phyloP scores from a whole-genome alignment of 2,113 vertebrate genomes.

The Sprattus sprattus region DNA sequence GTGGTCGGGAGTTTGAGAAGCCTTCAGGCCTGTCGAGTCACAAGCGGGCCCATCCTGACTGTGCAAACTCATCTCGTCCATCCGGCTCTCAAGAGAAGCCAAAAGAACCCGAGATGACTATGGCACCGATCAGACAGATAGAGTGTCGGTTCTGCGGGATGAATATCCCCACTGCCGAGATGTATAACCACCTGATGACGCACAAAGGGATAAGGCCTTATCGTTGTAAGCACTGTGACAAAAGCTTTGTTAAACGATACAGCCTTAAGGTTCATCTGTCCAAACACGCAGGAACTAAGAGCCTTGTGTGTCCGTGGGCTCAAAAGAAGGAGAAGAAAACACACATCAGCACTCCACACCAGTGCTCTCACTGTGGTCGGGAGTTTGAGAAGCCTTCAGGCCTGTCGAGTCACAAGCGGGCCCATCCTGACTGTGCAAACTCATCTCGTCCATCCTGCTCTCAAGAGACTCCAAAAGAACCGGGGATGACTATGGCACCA shows the following conservation, averaged over 20 bases:
- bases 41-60: not conserved
- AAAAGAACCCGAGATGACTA: too few relatives aligned
- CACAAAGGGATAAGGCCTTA: slow-evolving; percentile 58
- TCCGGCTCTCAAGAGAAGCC: slow-evolving; percentile 61
- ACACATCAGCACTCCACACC: slow-evolving; percentile 24
- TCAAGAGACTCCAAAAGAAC: too few relatives aligned
- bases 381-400: not conserved
- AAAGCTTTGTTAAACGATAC: too few relatives aligned
- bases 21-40: not conserved
- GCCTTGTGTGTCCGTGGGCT: slow-evolving; percentile 51
- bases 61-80: slow-evolving; percentile 34
- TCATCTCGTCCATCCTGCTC: slow-evolving; percentile 55
- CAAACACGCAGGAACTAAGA: slow-evolving; percentile 30
- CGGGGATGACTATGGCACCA: too few relatives aligned
- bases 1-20: not conserved
- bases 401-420: not conserved
- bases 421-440: too few relatives aligned
- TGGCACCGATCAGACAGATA: slow-evolving; percentile 46
- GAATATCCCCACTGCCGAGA: slow-evolving; percentile 65
- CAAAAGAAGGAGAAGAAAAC: slow-evolving; percentile 52
- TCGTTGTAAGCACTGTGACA: slow-evolving; percentile 65
- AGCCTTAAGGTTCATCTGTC: too few relatives aligned
- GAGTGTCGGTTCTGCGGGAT: slow-evolving; percentile 66
- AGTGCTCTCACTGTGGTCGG: slow-evolving; percentile 55
- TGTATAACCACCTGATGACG: slow-evolving; percentile 68